Conservation (phyloP, 2,797 vertebrate genomes). For the Argentina silus region DNA sequence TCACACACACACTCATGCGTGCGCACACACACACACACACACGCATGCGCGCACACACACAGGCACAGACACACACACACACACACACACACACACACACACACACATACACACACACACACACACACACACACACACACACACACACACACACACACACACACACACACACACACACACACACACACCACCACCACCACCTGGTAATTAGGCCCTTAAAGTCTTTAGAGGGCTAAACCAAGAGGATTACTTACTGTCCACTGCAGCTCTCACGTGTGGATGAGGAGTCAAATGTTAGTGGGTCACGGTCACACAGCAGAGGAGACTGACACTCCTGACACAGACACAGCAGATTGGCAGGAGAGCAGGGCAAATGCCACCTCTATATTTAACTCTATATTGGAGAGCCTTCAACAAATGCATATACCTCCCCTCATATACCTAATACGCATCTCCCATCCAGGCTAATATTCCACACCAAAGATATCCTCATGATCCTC, state of each 20-base stretch:
- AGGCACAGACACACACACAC: conserved; percentile 10
- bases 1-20: no score
- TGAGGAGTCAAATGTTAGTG: conserved; percentile 70
- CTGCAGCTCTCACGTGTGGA: conserved; percentile 58
- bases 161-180: conserved; percentile 15
- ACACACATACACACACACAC: conserved; percentile 20
- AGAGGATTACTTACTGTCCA: conserved; percentile 65
- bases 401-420: conserved; percentile 34
- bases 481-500: background rate
- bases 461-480: background rate
- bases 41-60: background rate
- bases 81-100: conserved; percentile 4
- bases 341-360: no score
- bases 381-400: no score
- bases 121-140: background rate
- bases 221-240: conserved; percentile 65
- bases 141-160: conserved; percentile 9
- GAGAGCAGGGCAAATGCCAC: no score
- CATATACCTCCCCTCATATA: background rate
- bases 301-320: conserved; percentile 55
- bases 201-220: conserved; percentile 64
- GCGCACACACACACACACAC: background rate
- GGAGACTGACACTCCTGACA: conserved; percentile 62
- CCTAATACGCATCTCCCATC: no score
- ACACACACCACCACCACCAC: conserved; percentile 35